A percentile compares a stretch with the other conserved stretches of the same genome.
phyloP scores from a whole-genome alignment of 2,888 invertebrate genomes.

The Serripes groenlandicus region DNA sequence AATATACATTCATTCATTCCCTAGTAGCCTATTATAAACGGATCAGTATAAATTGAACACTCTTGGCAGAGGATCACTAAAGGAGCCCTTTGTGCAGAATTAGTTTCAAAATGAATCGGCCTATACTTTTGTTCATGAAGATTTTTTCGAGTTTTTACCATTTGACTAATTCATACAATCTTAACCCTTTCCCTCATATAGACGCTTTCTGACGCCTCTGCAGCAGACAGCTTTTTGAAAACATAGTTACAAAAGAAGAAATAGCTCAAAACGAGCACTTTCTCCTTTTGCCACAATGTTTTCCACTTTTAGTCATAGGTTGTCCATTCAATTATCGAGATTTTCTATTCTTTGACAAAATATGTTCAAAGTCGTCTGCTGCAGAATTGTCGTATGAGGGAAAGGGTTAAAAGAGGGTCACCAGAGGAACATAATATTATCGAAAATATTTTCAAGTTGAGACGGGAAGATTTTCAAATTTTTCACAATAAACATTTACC shows the following conservation, averaged over 20 bases:
- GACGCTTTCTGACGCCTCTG: slow-evolving; percentile 2
- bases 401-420: not conserved
- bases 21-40: too few species aligned
- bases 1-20: too few species aligned
- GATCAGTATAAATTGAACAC: too few species aligned
- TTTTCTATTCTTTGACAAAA: not conserved
- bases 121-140: too few species aligned
- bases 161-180: too few species aligned
- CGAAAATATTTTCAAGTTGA: too few species aligned
- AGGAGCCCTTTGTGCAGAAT: too few species aligned
- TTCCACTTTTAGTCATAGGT: not conserved
- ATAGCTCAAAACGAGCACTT: not conserved
- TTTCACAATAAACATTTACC: too few species aligned
- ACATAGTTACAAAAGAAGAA: not conserved
- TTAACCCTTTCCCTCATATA: not conserved
- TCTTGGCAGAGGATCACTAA: too few species aligned
- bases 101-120: too few species aligned
- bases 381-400: not conserved
- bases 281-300: slow-evolving; percentile 9
- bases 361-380: not conserved
- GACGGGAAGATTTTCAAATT: too few species aligned
- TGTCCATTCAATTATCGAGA: not conserved
- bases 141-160: too few species aligned
- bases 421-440: not conserved
- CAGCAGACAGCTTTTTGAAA: not conserved